phyloP scores from a whole-genome alignment of 2,797 vertebrate species.

The Erithacus rubecula region DNA sequence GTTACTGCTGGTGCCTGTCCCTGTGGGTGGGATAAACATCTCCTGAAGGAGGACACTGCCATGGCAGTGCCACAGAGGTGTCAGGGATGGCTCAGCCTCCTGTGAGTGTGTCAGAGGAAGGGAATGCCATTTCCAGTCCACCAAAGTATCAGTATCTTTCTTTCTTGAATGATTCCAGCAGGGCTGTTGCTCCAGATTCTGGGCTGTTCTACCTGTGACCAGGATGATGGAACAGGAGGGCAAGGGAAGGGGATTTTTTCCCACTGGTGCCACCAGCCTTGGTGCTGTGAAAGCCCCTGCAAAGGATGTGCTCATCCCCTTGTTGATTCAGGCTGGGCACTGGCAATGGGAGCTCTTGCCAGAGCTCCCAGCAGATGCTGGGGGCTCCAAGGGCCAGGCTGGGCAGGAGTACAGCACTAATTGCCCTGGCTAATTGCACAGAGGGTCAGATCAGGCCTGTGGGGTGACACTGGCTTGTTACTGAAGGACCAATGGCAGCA shows the following conservation, averaged over 20 bases:
- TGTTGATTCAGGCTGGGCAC: not conserved
- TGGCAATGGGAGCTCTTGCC: not conserved
- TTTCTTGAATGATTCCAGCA: not conserved
- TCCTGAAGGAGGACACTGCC: fast-evolving
- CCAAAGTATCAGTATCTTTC: not conserved
- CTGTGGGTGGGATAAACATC: not conserved
- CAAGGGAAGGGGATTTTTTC: not conserved
- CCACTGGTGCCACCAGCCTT: not conserved
- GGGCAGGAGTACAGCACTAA: not conserved
- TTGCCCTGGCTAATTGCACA: not conserved
- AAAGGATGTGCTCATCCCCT: not conserved
- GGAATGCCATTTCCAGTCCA: not conserved
- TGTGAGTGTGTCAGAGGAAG: fast-evolving
- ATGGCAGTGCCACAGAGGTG: not conserved
- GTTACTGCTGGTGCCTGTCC: not conserved
- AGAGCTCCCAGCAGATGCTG: not conserved
- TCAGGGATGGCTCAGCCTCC: not conserved
- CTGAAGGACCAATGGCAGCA: not conserved
- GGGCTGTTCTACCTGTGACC: not conserved
- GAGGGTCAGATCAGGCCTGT: not conserved
- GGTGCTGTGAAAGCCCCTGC: not conserved
- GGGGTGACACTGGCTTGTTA: not conserved
- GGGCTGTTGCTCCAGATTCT: not conserved
- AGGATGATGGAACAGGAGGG: not conserved
- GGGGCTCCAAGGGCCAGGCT: not conserved